phyloP scores from a whole-genome alignment of 35 echinoderm and acorn worm species.

The Acanthaster planci region DNA sequence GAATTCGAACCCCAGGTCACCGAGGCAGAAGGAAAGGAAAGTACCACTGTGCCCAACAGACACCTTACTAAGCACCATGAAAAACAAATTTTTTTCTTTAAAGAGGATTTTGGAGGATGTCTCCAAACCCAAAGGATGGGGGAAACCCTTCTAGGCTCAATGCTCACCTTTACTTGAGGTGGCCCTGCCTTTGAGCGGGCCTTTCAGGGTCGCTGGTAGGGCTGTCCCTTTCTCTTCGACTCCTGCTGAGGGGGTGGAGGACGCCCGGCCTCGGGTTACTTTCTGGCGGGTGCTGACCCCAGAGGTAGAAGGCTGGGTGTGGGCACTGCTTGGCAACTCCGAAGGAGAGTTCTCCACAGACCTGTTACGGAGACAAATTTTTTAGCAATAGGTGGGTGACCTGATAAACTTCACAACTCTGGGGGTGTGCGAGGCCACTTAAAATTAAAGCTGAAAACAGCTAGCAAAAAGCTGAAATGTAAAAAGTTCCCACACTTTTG shows the following conservation, averaged over 20 bases:
- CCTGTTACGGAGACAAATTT: background rate
- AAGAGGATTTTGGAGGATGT: no score
- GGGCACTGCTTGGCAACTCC: background rate
- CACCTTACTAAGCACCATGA: no score
- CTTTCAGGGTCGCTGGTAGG: background rate
- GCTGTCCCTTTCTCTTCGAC: slow-evolving; percentile 24
- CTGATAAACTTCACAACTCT: background rate
- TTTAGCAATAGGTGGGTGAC: background rate
- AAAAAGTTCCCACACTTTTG: no score
- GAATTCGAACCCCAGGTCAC: background rate
- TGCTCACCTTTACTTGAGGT: slow-evolving; percentile 5
- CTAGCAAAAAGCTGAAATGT: no score
- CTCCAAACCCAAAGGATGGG: no score
- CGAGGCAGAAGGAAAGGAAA: no score
- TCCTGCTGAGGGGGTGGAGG: background rate
- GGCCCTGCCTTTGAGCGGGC: background rate
- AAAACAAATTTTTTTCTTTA: no score
- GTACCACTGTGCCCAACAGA: no score
- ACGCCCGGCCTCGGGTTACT: background rate
- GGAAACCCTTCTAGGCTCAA: no score
- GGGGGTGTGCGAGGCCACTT: no score
- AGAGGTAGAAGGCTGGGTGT: slow-evolving; percentile 21
- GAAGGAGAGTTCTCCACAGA: background rate
- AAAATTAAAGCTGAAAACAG: no score
- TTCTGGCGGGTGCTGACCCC: slow-evolving; percentile 32